Evolutionary conservation across 2,888 invertebrate species (phyloP).

Genomic region (Nomada ruficornis): DNA sequence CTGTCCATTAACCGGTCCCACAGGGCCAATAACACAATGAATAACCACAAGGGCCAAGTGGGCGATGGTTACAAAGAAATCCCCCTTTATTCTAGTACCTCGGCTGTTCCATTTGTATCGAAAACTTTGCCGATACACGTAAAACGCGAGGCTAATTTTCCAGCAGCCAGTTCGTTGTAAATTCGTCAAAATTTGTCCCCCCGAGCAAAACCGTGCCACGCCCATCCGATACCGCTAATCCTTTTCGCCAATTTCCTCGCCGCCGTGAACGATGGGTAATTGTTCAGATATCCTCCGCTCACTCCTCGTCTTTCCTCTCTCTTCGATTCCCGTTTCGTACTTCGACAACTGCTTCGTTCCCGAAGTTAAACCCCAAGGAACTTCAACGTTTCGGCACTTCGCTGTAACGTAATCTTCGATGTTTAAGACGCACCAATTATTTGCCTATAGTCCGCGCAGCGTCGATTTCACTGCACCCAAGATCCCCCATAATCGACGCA

Average conservation of each 20-base stretch:
- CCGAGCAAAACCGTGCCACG: background rate
- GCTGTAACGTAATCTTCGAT: too few relatives aligned
- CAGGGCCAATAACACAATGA: constrained; percentile 11
- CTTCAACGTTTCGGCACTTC: too few relatives aligned
- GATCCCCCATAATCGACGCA: too few relatives aligned
- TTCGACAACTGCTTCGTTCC: too few relatives aligned
- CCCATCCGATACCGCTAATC: constrained; percentile 11
- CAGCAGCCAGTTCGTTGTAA: constrained; percentile 19
- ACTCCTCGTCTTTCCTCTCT: background rate
- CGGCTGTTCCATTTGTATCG: background rate
- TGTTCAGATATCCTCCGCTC: background rate
- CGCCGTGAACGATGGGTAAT: background rate
- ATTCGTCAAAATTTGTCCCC: constrained; percentile 26
- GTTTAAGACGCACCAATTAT: too few relatives aligned
- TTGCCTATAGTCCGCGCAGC: too few relatives aligned
- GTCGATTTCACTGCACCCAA: too few relatives aligned
- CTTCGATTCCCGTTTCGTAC: background rate
- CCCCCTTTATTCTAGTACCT: background rate
- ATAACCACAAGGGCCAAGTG: constrained; percentile 1
- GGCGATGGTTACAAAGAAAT: constrained; percentile 1
- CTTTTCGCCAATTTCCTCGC: constrained; percentile 26
- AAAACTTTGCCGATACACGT: background rate
- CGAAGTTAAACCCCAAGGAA: too few relatives aligned
- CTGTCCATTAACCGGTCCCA: constrained; percentile 48
- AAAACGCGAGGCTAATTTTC: constrained; percentile 19